These are phyloP conservation scores for Sminthopsis crassicaudata DNA, from an alignment of 2,113 vertebrate species.

Conservation along the genomic window DNA sequence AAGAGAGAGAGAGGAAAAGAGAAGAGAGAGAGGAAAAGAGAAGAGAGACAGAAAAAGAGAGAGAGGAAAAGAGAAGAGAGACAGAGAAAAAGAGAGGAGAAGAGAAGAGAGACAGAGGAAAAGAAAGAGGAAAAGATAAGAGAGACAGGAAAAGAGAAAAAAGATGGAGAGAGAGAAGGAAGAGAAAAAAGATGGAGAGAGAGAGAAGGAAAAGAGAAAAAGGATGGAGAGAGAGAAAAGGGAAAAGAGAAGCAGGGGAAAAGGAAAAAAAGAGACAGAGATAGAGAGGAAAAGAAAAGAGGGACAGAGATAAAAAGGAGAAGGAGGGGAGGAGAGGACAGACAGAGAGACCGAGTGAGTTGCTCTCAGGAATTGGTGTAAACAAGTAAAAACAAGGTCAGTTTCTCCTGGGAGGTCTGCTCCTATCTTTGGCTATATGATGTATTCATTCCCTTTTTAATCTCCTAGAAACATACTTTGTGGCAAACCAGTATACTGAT, in stretches of 20 bases:
- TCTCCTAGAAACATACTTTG: neutral
- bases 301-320: fast-evolving
- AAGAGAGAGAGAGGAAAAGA: neutral
- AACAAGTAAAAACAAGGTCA: neutral
- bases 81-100: fast-evolving
- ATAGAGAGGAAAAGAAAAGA: no score
- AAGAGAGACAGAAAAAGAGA: no score
- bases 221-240: fast-evolving
- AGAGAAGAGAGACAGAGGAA: neutral
- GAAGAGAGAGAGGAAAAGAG: neutral
- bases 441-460: no score
- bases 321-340: neutral
- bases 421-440: neutral
- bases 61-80: neutral
- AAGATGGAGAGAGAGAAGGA: no score
- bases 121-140: fast-evolving
- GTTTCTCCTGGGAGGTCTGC: neutral
- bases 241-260: no score
- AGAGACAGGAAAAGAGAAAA: no score
- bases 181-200: no score
- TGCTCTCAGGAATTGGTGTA: neutral
- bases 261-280: no score
- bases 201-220: fast-evolving
- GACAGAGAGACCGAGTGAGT: no score
- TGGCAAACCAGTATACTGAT: no score